Evolutionary conservation across 2,113 vertebrate species (phyloP), one percentile per base, ranked within the genome.

Genomic region (Chloropsis hardwickii): DNA sequence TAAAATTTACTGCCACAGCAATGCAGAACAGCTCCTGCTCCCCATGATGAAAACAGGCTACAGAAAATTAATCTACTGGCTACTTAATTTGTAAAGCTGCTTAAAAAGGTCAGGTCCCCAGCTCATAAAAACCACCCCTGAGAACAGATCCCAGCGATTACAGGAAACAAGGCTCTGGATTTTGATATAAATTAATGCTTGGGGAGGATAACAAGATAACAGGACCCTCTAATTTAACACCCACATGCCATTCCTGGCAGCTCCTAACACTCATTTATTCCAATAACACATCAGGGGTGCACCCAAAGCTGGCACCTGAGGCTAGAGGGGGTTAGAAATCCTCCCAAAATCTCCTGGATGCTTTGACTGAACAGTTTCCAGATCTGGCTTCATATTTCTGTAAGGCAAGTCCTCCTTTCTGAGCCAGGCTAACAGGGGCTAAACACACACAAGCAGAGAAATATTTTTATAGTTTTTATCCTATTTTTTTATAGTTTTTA

Each of bases 1-100:
- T 6, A 50, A 58, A 84, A 57, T 77, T 65, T 24, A 31, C 47
- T 17, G 31, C 67, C 28, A 3, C 29, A 25, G 81, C 56, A 45
- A 6, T 11, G 19, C 27, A 11, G 48, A 5, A 1, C 67, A 54
- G 62, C 1, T 54, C 12, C 74, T 29, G 66, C 57, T 24, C 5
- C 14, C 5, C 60, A 8, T 0, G 54, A 65, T 10, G 39, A 57
- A 72, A 93, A 94, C 31, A 39, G 62, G 86, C 88, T 90, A 39
- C 42, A 33, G 76, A 90, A 90, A 94, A 96, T 94, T 86, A 83
- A 96, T 90, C 95, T 85, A 12, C 73, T 33, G 79, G 95, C 90
- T 90, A 91, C 81, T 85, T 81, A 61, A 76, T 77, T 86, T 69
- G 80, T 60, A 92, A 96, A 95, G 94, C 94, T 77, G 86, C 94